phyloP scores from a whole-genome alignment of 2,888 invertebrate genomes.

The Leptinotarsa tumamoca region DNA sequence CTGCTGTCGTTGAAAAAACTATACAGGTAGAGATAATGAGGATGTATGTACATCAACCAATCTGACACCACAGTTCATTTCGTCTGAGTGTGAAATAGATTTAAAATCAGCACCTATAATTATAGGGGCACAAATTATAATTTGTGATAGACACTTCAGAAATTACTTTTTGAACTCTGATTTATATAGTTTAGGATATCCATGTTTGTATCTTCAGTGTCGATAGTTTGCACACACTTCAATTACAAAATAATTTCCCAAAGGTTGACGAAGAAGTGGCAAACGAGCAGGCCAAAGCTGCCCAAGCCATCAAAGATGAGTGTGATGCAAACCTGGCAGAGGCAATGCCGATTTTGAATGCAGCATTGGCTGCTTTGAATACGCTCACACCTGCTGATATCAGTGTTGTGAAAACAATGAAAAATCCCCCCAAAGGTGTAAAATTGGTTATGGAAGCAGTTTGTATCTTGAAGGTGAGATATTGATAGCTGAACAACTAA shows the following conservation, averaged over 20 bases:
- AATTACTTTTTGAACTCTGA: no score
- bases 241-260: no score
- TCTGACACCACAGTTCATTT: no score
- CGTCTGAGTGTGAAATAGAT: no score
- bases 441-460: slow-evolving; percentile 95
- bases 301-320: slow-evolving; percentile 90
- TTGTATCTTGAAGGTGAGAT: slow-evolving; percentile 84
- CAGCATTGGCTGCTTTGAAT: slow-evolving; percentile 87
- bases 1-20: slow-evolving; percentile 83
- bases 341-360: slow-evolving; percentile 90
- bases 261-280: slow-evolving; percentile 80
- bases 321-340: slow-evolving; percentile 92
- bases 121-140: no score
- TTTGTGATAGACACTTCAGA: no score
- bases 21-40: slow-evolving; percentile 66
- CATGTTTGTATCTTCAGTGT: no score
- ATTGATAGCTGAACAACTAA: background rate
- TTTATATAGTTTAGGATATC: no score
- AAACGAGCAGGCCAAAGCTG: slow-evolving; percentile 79
- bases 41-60: no score
- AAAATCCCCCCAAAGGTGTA: slow-evolving; percentile 92
- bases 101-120: no score
- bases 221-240: no score
- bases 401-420: slow-evolving; percentile 95
- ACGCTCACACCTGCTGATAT: slow-evolving; percentile 92